phyloP scores from a whole-genome alignment of 2,797 vertebrate genomes.

The Hylomyscus alleni region DNA sequence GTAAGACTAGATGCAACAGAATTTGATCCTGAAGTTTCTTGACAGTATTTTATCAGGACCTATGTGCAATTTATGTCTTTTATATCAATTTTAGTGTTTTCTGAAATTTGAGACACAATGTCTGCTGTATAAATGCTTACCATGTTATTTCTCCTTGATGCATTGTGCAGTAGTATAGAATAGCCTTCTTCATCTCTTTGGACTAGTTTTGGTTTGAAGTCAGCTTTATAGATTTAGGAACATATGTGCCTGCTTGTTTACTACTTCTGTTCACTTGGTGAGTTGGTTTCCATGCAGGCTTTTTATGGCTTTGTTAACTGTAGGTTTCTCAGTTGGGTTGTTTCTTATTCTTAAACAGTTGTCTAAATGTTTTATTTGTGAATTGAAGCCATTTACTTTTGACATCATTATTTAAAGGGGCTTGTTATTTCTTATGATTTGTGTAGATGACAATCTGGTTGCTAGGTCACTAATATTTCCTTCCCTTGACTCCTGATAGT shows the following conservation, averaged over 20 bases:
- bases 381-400: neutral
- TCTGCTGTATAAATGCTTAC: neutral
- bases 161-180: neutral
- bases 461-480: neutral
- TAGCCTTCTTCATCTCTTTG: neutral
- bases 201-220: neutral
- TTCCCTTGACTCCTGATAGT: neutral
- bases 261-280: neutral
- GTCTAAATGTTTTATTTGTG: neutral
- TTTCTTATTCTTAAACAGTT: neutral
- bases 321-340: neutral
- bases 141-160: neutral
- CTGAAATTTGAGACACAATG: neutral
- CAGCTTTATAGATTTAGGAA: neutral
- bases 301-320: neutral
- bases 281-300: neutral
- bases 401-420: neutral
- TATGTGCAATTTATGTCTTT: neutral
- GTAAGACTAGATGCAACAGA: neutral
- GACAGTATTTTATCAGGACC: neutral
- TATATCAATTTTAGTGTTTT: neutral
- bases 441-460: neutral
- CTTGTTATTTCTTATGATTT: neutral
- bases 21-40: neutral
- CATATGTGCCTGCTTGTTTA: neutral